Conservation (phyloP, 2,888 invertebrate genomes). For the Dynastes grantii region DNA sequence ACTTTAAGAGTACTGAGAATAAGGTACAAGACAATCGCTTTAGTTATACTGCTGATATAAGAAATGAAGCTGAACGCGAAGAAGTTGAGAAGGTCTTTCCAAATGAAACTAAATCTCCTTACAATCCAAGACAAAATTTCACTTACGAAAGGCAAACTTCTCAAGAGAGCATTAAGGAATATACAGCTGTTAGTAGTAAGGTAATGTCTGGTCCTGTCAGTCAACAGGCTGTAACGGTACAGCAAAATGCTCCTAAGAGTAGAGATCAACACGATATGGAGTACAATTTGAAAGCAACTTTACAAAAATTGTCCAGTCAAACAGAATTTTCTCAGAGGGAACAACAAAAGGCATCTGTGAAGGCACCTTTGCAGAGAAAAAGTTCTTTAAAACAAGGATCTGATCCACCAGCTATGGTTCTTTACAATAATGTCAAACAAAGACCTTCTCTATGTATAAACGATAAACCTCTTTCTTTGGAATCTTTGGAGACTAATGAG, state of each 20-base stretch:
- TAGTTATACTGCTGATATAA: not conserved
- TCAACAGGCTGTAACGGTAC: conserved; percentile 80
- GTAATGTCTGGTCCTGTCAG: conserved; percentile 85
- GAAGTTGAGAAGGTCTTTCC: not conserved
- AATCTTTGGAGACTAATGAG: conserved; percentile 64
- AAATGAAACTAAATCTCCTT: not conserved
- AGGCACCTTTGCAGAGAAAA: not conserved
- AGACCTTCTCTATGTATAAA: conserved; percentile 65
- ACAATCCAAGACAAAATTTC: conserved; percentile 48
- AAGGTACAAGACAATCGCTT: conserved; percentile 1
- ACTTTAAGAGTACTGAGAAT: not conserved
- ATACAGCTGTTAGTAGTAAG: conserved; percentile 77
- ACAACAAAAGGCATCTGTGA: not conserved
- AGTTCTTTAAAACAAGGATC: conserved; percentile 9
- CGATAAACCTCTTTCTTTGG: conserved; percentile 57
- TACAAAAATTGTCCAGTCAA: conserved; percentile 70
- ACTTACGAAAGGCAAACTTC: conserved; percentile 64
- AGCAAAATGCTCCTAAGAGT: conserved; percentile 73
- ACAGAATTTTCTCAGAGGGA: conserved; percentile 1
- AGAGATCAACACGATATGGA: conserved; percentile 74
- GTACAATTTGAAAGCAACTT: conserved; percentile 73
- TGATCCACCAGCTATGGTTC: conserved; percentile 26
- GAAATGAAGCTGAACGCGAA: not conserved
- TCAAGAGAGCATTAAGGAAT: conserved; percentile 68
- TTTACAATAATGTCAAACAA: conserved; percentile 60